Base-by-base conservation (phyloP, 2,888 invertebrate genomes). In the Acleris emargana region DNA sequence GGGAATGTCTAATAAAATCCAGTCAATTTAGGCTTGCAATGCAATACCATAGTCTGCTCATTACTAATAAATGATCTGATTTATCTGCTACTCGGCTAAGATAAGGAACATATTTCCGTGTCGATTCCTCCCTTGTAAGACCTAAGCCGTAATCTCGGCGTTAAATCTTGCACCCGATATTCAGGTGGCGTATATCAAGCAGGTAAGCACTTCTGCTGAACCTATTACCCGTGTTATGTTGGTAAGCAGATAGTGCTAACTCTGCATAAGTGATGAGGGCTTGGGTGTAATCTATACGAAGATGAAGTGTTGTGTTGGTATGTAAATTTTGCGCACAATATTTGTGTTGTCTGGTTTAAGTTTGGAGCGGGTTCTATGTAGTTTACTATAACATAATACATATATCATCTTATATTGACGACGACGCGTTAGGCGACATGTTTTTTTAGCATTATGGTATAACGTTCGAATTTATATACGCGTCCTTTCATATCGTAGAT, bases 161-260 rank as follows among this genome's bases (percentile, higher is more conserved):
- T 13, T 18, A 53, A 38, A 53, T 38, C 20, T 18, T 18, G 18
- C 5, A 18, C 38, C 53, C 38, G 13, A 53, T 53, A 53, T 53
- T 53, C 53, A 38, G 53, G 18, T 17, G 3, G 53, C 53, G 38
- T 38, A 1, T 53, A 38, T 13, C 13, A 17, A 32, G 32, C 9
- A 9, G 32, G 32, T 32, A 32, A 38, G 53, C 38, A 53, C 52
- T 18, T 11, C 28, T 18, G 22, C 42, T 25, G 43, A 51, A 45
- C 45, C 60, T 20, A 61, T 61, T 61, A 63, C 58, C 63, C 20
- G 55, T 22, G 43, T 50, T 51, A 55, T 18, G 62, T 57, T 25
- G 45, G 43, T 51, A 25, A 17, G 17, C 32, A 62, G 62, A 62
- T 61, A 61, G 57, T 50, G 32, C 28, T 50, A 13, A 38, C 59